Percentiles rank a stretch among this genome's conserved stretches.
These are phyloP conservation scores for Cantharis rufa DNA, from an alignment of 2,888 invertebrate genomes.

Conservation along the genomic window DNA sequence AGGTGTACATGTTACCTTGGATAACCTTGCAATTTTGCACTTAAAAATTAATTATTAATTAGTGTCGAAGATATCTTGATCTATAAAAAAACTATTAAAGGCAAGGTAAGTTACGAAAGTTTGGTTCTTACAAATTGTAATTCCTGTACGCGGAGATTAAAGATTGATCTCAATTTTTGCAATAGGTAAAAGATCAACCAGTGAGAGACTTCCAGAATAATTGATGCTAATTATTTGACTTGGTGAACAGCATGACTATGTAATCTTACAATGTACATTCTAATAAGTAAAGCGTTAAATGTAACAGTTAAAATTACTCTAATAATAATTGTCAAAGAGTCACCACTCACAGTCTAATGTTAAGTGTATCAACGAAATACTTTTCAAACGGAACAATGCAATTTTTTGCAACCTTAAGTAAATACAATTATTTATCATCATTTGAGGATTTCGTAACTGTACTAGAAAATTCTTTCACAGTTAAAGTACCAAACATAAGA, in stretches of 20 bases:
- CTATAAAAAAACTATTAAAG: not conserved
- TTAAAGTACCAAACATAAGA: not conserved
- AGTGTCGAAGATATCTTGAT: not conserved
- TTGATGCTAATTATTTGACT: not conserved
- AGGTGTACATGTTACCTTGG: not conserved
- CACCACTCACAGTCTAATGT: not conserved
- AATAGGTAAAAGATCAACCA: not conserved
- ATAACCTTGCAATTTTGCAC: not conserved
- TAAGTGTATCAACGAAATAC: not conserved
- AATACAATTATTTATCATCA: not conserved
- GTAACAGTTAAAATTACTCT: not conserved
- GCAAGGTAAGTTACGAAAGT: not conserved
- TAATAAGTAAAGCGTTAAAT: not conserved
- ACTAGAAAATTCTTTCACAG: not conserved
- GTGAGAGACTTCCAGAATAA: not conserved
- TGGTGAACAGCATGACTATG: not conserved
- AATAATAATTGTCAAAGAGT: not conserved
- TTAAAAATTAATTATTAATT: not conserved
- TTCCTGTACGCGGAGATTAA: not conserved
- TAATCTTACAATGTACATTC: not conserved
- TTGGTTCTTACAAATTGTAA: not conserved
- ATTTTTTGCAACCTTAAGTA: not conserved
- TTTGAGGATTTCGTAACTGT: not conserved
- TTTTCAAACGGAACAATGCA: not conserved
- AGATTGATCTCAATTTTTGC: not conserved